Evolutionary conservation across 2,888 invertebrate genomes (phyloP).

Genomic region (Pristionchus arcanus): DNA sequence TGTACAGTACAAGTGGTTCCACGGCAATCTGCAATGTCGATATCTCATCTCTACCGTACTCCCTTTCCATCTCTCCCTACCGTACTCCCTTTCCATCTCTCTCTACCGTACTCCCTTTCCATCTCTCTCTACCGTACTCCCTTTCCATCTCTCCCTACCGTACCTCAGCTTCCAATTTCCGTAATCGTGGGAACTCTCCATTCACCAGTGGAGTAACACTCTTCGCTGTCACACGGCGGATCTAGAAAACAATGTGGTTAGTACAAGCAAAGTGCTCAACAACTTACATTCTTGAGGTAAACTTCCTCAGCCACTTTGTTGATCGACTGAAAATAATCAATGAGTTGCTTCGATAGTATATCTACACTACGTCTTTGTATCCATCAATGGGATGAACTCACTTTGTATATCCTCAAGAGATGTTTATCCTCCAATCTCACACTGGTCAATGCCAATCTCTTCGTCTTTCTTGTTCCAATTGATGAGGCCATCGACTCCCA

Average conservation of each 20-base stretch:
- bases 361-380: background rate
- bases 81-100: background rate
- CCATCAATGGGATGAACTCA: background rate
- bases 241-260: background rate
- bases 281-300: constrained; percentile 34
- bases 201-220: constrained; percentile 28
- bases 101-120: background rate
- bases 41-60: background rate
- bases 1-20: constrained; percentile 6
- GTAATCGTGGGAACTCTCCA: background rate
- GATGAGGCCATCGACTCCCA: background rate
- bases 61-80: background rate
- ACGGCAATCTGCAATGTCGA: constrained; percentile 35
- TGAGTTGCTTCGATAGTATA: background rate
- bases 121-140: background rate
- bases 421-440: background rate
- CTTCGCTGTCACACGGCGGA: background rate
- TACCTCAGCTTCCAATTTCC: constrained; percentile 41
- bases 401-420: background rate
- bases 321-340: constrained; percentile 24
- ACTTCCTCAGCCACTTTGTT: background rate
- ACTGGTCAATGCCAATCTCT: background rate
- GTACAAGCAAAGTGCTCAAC: background rate
- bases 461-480: constrained; percentile 22
- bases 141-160: background rate